Base-by-base conservation (phyloP, 2,797 vertebrate genomes). In the Notolepis coatsorum region DNA sequence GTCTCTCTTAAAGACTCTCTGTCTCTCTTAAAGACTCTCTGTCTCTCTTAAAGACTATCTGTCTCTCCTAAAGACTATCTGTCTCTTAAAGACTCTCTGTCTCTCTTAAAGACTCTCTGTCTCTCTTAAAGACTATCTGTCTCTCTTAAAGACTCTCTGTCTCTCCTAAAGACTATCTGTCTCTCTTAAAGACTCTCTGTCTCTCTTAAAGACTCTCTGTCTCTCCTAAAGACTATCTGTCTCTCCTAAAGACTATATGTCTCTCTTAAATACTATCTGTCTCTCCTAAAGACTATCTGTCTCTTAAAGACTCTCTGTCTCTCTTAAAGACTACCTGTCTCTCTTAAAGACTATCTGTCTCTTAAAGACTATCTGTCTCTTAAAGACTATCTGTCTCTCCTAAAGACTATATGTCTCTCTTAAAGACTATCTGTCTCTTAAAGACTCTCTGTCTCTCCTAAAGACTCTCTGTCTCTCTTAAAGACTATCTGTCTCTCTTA, bases 341-440 rank as follows among this genome's bases (percentile, higher is more conserved):
- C 8, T 7, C 73, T 65, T 66, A 57, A 62, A 84, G 73, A 79
- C 67, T 65, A 55, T 30, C 71, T 70, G 50, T 70, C 57, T 73
- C 55, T 64, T 68, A 77, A n/a, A n/a, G n/a, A n/a, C 69, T 70
- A 10, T 71, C 80, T 63, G 63, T 72, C n/a, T n/a, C n/a, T n/a
- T n/a, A n/a, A n/a, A n/a, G n/a, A n/a, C n/a, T n/a, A n/a, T n/a
- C 46, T 2, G 65, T 51, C 49, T 68, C 8, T 7, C 73, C 65
- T 66, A 57, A 62, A 84, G 73, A 79, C 67, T 65, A 55, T 30
- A 70, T 70, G 50, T 70, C 57, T 73, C 55, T 64, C 66, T 75
- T 68, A 77, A n/a, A n/a, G n/a, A n/a, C 69, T 70, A 10, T 71
- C 80, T 63, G 63, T 72, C n/a, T n/a, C n/a, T n/a, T n/a, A n/a